phyloP scores from a whole-genome alignment of 35 echinoderm and acorn worm genomes.

The Diadema setosum region DNA sequence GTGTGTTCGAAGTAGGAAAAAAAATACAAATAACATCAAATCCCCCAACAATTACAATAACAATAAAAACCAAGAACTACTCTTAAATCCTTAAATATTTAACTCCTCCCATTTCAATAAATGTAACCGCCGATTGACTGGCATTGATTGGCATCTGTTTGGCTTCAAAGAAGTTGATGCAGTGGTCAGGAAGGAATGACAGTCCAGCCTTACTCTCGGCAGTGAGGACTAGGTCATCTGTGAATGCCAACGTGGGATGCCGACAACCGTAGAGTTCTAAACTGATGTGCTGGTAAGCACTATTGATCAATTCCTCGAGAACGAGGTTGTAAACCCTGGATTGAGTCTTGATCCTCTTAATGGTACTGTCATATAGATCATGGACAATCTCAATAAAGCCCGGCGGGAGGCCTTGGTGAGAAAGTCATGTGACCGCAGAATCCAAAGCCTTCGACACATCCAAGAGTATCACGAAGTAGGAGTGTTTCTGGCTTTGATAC shows the following conservation, averaged over 20 bases:
- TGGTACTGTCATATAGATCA: not conserved
- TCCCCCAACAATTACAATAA: too few species aligned
- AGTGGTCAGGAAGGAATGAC: not conserved
- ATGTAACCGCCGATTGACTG: too few species aligned
- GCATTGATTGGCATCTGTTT: not conserved
- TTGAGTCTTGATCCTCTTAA: not conserved
- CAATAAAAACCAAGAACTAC: too few species aligned
- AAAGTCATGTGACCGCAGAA: not conserved
- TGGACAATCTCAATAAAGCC: not conserved
- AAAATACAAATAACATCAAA: too few species aligned
- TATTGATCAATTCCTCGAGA: not conserved
- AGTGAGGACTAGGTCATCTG: not conserved
- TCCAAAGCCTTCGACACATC: slow-evolving; percentile 31
- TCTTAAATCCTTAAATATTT: too few species aligned
- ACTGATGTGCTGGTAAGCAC: not conserved
- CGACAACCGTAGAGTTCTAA: not conserved
- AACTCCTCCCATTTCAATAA: too few species aligned
- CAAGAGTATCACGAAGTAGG: not conserved
- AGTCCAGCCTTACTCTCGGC: not conserved
- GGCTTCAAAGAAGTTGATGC: not conserved
- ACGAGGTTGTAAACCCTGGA: not conserved
- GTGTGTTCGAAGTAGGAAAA: too few species aligned
- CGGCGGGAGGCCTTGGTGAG: not conserved
- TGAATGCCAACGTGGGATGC: not conserved
- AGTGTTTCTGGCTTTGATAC: not conserved